Evolutionary conservation across 2,888 invertebrate genomes (phyloP).

Genomic region (Brachypalpus laphriformis): DNA sequence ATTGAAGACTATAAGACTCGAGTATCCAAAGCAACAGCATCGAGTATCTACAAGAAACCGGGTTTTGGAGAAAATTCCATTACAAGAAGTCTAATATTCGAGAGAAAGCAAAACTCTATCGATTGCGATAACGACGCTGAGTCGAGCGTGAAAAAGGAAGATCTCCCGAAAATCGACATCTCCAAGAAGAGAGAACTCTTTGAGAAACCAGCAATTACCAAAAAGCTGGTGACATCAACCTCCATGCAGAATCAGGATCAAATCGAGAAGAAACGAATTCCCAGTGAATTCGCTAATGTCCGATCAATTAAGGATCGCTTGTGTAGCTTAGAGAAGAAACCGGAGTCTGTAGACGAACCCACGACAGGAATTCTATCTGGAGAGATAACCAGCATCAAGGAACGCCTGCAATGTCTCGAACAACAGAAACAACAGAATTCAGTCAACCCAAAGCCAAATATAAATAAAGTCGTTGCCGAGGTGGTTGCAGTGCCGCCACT

Average conservation of each 20-base stretch:
- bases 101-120: conserved; percentile 21
- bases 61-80: conserved; percentile 9
- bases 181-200: conserved; percentile 92
- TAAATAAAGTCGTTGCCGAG: conserved; percentile 78
- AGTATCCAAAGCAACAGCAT: conserved; percentile 84
- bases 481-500: conserved; percentile 81
- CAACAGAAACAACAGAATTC: conserved; percentile 83
- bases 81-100: conserved; percentile 24
- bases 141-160: conserved; percentile 81
- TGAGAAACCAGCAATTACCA: conserved; percentile 85
- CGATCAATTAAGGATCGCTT: conserved; percentile 89
- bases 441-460: conserved; percentile 77
- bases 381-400: conserved; percentile 86
- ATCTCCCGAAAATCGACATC: conserved; percentile 91
- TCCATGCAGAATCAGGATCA: conserved; percentile 71
- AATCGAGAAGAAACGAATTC: conserved; percentile 61
- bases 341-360: conserved; percentile 84
- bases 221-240: conserved; percentile 17
- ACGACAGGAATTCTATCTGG: conserved; percentile 82
- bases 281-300: conserved; percentile 85
- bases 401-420: conserved; percentile 86
- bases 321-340: conserved; percentile 86
- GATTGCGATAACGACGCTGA: conserved; percentile 37
- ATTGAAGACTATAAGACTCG: conserved; percentile 93
- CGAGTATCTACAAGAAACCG: conserved; percentile 59